Conservation (phyloP, 2,888 invertebrate genomes). For the Epiblema foenella region DNA sequence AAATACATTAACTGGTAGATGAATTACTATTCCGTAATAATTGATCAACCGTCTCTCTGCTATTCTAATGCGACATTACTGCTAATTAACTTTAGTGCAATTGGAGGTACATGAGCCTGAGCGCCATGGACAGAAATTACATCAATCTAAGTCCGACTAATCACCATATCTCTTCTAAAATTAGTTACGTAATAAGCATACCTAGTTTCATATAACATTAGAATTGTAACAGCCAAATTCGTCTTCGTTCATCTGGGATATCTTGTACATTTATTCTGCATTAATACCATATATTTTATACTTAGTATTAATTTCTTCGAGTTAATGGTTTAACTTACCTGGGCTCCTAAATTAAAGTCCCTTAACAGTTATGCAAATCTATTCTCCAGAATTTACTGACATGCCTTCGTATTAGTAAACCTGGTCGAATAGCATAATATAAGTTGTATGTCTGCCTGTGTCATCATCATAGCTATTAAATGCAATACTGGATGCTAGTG, state of each 20-base stretch:
- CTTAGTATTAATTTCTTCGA: background rate
- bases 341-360: background rate
- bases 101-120: background rate
- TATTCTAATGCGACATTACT: background rate
- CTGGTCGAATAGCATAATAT: background rate
- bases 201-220: too few species aligned
- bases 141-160: background rate
- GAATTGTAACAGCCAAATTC: too few species aligned
- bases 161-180: background rate
- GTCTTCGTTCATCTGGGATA: background rate
- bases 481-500: background rate
- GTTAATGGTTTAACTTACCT: background rate
- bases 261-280: background rate
- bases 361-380: background rate
- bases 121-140: background rate
- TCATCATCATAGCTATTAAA: constrained; percentile 5
- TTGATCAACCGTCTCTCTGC: background rate
- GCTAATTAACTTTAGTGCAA: background rate
- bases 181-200: background rate
- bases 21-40: constrained; percentile 4
- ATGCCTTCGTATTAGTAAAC: constrained; percentile 1
- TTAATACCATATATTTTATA: background rate
- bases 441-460: constrained; percentile 1
- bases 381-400: background rate
- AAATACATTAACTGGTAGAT: constrained; percentile 21